A percentile compares a stretch with the other conserved stretches of the same genome.
phyloP scores from a whole-genome alignment of 2,113 vertebrate species.

The Nettapus auritus region DNA sequence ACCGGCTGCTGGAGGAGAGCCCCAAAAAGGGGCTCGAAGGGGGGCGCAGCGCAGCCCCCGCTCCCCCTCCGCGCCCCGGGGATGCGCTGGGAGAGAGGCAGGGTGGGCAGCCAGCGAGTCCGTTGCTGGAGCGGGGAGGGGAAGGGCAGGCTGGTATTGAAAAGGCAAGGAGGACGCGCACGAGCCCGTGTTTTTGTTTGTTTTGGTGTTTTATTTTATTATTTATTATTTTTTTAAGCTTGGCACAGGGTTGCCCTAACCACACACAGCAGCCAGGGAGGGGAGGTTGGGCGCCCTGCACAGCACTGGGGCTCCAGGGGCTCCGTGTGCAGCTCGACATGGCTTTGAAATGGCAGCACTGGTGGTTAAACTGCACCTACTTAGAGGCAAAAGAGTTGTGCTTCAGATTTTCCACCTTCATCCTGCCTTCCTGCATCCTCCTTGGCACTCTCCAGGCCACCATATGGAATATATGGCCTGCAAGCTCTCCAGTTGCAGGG shows the following conservation, averaged over 20 bases:
- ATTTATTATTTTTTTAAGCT: neutral
- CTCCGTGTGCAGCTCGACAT: rapidly evolving
- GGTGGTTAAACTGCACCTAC: rapidly evolving
- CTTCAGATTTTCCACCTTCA: rapidly evolving
- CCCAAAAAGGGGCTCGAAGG: too few species aligned
- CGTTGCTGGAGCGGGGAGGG: rapidly evolving
- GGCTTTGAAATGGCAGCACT: neutral
- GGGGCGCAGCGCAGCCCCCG: too few species aligned
- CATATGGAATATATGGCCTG: rapidly evolving
- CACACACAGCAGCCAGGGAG: rapidly evolving
- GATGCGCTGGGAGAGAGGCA: too few species aligned
- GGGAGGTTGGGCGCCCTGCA: rapidly evolving
- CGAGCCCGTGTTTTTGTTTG: neutral
- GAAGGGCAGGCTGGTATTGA: neutral
- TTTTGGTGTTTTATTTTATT: too few species aligned
- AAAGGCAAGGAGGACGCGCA: too few species aligned
- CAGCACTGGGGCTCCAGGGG: rapidly evolving
- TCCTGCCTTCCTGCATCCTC: neutral
- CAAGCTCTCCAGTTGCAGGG: neutral
- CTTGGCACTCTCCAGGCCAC: neutral
- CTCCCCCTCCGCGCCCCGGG: too few species aligned
- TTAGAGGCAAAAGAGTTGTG: rapidly evolving
- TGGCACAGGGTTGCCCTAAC: neutral
- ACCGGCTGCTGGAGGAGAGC: too few species aligned
- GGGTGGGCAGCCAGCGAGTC: neutral